A percentile compares a stretch with the other conserved stretches of the same genome.
phyloP scores from a whole-genome alignment of 30 jellyfish, hydroid and myxozoan species.

The Aurelia aurita complex sp. Pacific region DNA sequence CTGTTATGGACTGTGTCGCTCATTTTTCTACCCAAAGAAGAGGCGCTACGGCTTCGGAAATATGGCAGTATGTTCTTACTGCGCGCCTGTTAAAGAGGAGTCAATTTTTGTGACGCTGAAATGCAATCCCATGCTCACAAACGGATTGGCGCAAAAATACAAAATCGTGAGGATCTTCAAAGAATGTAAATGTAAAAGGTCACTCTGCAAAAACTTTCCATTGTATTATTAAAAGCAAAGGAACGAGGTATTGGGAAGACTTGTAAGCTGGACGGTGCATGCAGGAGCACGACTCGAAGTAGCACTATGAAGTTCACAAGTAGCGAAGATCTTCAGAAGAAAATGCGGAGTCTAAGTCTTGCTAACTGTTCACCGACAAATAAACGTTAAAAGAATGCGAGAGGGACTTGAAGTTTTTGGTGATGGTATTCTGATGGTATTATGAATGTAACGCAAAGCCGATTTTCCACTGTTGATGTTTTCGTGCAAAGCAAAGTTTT shows the following conservation, averaged over 20 bases:
- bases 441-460: no score
- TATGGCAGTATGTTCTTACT: slow-evolving; percentile 55
- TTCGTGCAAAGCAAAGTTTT: no score
- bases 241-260: not conserved
- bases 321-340: no score
- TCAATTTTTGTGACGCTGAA: not conserved
- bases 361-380: no score
- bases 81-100: slow-evolving; percentile 42
- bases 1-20: slow-evolving; percentile 59
- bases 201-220: slow-evolving; percentile 34
- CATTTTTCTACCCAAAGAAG: slow-evolving; percentile 36
- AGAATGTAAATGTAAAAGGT: slow-evolving; percentile 43
- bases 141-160: not conserved
- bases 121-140: not conserved
- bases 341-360: no score
- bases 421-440: no score
- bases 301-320: no score
- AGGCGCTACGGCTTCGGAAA: slow-evolving; percentile 13
- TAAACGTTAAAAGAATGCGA: no score
- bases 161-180: slow-evolving; percentile 37
- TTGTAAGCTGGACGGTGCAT: no score
- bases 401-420: no score
- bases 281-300: no score
- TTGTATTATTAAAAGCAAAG: not conserved
- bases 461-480: no score